Evolutionary conservation across 1,140 invertebrate species (phyloP).

Genomic region (Micrasema longulum): DNA sequence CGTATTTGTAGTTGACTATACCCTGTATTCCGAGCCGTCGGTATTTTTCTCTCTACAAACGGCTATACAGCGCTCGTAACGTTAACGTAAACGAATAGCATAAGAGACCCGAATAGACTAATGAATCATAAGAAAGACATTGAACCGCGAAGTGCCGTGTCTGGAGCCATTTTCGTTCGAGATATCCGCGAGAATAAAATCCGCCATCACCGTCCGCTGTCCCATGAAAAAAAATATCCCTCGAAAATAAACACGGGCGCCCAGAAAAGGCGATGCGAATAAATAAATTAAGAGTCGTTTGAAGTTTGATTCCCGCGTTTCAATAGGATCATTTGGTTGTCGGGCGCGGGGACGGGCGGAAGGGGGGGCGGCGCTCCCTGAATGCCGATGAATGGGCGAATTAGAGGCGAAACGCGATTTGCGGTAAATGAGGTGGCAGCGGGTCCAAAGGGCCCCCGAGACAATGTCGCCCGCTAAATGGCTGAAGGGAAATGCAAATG

Average conservation of each 20-base stretch:
- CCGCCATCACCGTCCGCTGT: constrained; percentile 29
- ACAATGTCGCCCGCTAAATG: constrained; percentile 43
- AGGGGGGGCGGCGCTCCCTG: constrained; percentile 21
- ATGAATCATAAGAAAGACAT: background rate
- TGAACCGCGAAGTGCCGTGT: constrained; percentile 10
- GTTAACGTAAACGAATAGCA: no score
- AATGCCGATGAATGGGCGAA: constrained; percentile 54
- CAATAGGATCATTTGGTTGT: constrained; percentile 54
- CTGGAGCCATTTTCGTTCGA: background rate
- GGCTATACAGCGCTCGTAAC: background rate
- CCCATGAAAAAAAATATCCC: constrained; percentile 30
- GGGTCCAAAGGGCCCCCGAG: constrained; percentile 43
- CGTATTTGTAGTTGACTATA: no score
- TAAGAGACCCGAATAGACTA: background rate
- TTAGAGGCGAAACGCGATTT: constrained; percentile 53
- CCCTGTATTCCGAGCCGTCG: no score
- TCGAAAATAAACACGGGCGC: constrained; percentile 38
- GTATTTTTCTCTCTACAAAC: background rate
- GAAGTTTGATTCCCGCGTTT: constrained; percentile 52
- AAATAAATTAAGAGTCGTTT: constrained; percentile 55
- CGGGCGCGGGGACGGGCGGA: background rate
- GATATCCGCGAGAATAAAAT: background rate
- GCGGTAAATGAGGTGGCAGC: constrained; percentile 50
- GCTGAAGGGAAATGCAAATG: constrained; percentile 40
- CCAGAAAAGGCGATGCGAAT: constrained; percentile 47